Evolutionary conservation across 2,888 invertebrate genomes (phyloP), one percentile per base, ranked within the genome.

Genomic region (Tachina fera): DNA sequence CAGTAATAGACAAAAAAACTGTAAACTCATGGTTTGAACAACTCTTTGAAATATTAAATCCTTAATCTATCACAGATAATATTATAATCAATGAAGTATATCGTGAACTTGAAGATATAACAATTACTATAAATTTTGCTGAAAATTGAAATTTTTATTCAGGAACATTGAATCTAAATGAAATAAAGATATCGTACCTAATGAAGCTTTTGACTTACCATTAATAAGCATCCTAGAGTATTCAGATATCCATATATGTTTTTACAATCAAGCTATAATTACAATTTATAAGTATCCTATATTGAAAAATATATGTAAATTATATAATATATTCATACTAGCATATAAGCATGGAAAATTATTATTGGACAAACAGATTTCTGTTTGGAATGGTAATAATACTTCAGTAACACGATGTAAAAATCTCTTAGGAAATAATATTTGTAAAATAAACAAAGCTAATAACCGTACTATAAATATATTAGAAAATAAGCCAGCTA

Each of bases 201-300:
- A 58, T 58, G 31, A 31, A 13, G 58, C 58, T 31, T 58, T 58
- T 31, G 58, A 58, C 13, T 58, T 60, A 41, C 60, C 14, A 14
- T 5, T 58, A 58, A 58, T 58, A 22, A 58, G 31, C 39, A 60
- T 56, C 11, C 58, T 58, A 31, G 61, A 61, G 8, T 61, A 61
- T n/a, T 41, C 61, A 16, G 19, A 61, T 41, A 41, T 61, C 9
- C 14, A 41, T 43, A 9, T 41, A 41, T 61, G 41, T 61, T 41
- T n/a, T 9, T 61, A 39, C 14, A 39, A 60, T 9, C 14, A 39
- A 39, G 60, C 60, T n/a, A 41, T n/a, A n/a, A n/a, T n/a, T n/a
- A n/a, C n/a, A n/a, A n/a, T n/a, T n/a, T n/a, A n/a, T n/a, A n/a
- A n/a, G 14, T 61, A 61, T 61, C 41, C 41, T 41, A 22, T 22